A percentile compares a stretch with the other conserved stretches of the same genome.
Evolutionary conservation across 2,888 invertebrate genomes (phyloP).

Genomic region (Marronus borbonicus): DNA sequence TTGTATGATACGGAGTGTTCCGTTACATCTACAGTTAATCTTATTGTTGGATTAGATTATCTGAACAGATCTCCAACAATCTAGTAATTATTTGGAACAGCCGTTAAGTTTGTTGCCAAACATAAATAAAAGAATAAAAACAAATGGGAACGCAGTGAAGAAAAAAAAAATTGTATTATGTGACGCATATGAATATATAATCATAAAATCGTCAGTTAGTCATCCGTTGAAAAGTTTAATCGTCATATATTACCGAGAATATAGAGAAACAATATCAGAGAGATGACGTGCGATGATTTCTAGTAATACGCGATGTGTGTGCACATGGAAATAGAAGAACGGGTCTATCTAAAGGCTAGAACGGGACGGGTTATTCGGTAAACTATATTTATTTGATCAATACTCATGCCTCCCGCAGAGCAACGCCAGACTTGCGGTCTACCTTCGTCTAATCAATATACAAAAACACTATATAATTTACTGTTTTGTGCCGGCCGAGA

Average conservation of each 20-base stretch:
- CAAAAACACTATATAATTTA: conserved; percentile 69
- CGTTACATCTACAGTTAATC: no score
- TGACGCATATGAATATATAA: background rate
- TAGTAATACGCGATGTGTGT: conserved; percentile 30
- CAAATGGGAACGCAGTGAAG: background rate
- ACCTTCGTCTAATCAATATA: conserved; percentile 69
- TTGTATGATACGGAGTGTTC: no score
- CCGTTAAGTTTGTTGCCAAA: background rate
- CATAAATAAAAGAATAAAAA: no score
- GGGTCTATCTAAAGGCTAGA: conserved; percentile 33
- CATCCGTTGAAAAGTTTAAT: conserved; percentile 17
- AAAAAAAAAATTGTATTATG: background rate
- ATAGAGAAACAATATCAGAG: conserved; percentile 18
- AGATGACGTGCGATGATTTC: conserved; percentile 14
- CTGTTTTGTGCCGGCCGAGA: conserved; percentile 59
- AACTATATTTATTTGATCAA: conserved; percentile 70
- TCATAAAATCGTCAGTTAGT: conserved; percentile 23
- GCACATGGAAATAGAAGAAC: conserved; percentile 28
- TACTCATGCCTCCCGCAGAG: conserved; percentile 68
- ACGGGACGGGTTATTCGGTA: conserved; percentile 59
- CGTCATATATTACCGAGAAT: conserved; percentile 12
- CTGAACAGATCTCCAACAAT: no score
- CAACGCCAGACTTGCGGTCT: conserved; percentile 68
- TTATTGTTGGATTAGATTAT: no score
- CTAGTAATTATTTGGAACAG: no score